These are phyloP conservation scores for Cariama cristata DNA, from an alignment of 2,113 vertebrate genomes.

Conservation along the genomic window DNA sequence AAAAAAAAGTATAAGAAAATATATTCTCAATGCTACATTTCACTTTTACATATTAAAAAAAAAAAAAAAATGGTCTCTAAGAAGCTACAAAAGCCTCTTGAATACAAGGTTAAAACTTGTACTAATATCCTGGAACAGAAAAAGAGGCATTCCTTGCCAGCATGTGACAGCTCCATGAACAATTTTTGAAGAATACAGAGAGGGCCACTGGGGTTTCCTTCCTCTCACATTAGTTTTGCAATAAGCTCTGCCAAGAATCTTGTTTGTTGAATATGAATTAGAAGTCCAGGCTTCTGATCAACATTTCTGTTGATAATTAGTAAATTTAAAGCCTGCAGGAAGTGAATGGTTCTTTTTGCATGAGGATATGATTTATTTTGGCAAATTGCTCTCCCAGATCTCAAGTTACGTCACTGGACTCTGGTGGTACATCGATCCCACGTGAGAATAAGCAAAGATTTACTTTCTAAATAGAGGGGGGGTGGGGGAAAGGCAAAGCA, in stretches of 20 bases:
- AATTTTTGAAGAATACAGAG: slow-evolving; percentile 24
- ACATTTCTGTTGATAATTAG: slow-evolving; percentile 16
- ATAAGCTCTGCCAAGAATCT: slow-evolving; percentile 10
- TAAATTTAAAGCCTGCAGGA: background rate
- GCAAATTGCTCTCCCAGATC: background rate
- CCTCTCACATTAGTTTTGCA: background rate
- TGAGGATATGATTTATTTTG: background rate
- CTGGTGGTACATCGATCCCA: background rate
- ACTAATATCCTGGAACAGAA: background rate
- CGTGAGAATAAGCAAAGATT: background rate
- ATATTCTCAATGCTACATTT: background rate
- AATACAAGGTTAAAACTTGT: background rate
- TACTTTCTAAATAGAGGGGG: background rate
- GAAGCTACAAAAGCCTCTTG: background rate
- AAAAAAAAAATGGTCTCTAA: background rate
- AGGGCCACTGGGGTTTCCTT: slow-evolving; percentile 15
- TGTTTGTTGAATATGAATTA: slow-evolving; percentile 8
- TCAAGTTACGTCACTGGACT: background rate
- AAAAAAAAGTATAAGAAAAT: background rate
- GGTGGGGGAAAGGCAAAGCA: background rate
- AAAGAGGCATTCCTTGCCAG: background rate
- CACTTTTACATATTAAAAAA: background rate
- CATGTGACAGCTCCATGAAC: background rate
- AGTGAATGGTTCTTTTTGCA: background rate
- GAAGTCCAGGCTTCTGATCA: slow-evolving; percentile 4